These are phyloP conservation scores for Enteromius trimaculatus DNA, from an alignment of 2,797 vertebrate genomes.

Conservation along the genomic window DNA sequence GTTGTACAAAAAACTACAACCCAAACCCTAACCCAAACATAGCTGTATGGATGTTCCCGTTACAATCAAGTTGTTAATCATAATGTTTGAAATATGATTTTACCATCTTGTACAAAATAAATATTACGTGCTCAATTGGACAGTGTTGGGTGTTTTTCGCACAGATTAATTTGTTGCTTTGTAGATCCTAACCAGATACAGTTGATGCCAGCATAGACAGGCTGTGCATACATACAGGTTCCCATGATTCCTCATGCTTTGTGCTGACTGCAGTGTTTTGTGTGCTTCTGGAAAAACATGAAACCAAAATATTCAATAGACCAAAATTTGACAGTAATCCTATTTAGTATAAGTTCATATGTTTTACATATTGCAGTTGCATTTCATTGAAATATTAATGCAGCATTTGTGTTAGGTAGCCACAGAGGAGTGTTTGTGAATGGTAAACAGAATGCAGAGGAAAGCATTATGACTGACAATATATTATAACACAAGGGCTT, in stretches of 20 bases:
- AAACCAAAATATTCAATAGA: background rate
- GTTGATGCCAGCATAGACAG: background rate
- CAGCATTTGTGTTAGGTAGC: background rate
- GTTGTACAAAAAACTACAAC: background rate
- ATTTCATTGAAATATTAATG: background rate
- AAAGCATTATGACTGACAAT: slow-evolving; percentile 36
- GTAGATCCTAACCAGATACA: background rate
- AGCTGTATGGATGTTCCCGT: background rate
- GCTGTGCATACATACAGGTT: background rate
- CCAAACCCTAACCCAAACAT: background rate
- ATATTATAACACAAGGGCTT: slow-evolving; percentile 41
- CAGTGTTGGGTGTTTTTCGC: background rate
- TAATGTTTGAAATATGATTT: background rate
- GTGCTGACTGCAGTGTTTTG: background rate
- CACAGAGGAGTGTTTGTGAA: slow-evolving; percentile 1
- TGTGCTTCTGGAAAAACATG: background rate
- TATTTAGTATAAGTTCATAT: background rate
- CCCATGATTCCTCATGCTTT: background rate
- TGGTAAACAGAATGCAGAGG: slow-evolving; percentile 37
- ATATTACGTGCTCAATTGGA: background rate
- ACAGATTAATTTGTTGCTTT: background rate
- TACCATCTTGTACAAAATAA: background rate
- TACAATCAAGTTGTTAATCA: background rate
- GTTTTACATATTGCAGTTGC: background rate
- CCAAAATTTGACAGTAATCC: background rate